Conservation (phyloP, 2,888 invertebrate species). For the Nomada lathburiana region DNA sequence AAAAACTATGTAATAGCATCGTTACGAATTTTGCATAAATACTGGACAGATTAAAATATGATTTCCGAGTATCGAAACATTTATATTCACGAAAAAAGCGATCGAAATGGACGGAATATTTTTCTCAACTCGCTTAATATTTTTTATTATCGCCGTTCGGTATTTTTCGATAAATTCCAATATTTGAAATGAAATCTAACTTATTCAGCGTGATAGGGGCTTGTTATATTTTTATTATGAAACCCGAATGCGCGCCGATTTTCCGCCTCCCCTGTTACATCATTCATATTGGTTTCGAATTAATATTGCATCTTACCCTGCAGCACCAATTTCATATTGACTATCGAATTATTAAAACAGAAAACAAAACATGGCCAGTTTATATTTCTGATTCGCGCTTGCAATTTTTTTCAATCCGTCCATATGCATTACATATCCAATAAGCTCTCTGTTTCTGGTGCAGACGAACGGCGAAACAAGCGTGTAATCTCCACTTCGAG, state of each 20-base stretch:
- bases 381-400: too few species aligned
- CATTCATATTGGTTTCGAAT: conserved; percentile 8
- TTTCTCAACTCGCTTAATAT: background rate
- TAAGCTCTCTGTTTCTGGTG: background rate
- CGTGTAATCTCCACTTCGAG: background rate
- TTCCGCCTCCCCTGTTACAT: background rate
- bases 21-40: background rate
- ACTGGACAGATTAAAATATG: background rate
- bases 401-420: too few species aligned
- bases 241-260: background rate
- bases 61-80: background rate
- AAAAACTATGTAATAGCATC: too few species aligned
- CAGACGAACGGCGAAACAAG: background rate
- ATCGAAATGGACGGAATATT: background rate
- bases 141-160: background rate
- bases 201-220: conserved; percentile 14
- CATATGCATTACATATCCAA: too few species aligned
- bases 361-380: too few species aligned
- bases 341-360: background rate
- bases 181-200: background rate
- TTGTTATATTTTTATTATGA: conserved; percentile 24
- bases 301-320: background rate
- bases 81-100: background rate
- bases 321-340: background rate
- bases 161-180: conserved; percentile 1